Conservation (phyloP, 2,797 vertebrate genomes). For the Syngnathus acus region DNA sequence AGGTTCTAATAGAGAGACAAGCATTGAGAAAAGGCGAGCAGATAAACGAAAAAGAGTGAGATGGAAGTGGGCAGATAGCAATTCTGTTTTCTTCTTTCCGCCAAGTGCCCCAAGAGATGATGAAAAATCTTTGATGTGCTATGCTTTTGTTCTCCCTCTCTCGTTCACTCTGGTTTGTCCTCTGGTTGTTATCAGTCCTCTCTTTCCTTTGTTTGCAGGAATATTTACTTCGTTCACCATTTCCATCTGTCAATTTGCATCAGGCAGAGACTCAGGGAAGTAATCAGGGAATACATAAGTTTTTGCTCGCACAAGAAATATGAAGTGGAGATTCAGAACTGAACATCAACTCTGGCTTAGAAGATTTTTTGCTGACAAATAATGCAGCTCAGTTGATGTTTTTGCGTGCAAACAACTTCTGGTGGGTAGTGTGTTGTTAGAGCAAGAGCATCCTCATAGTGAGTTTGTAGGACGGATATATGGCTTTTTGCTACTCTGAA, state of each 20-base stretch:
- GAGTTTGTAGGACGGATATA: slow-evolving; percentile 2
- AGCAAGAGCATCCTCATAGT: slow-evolving; percentile 5
- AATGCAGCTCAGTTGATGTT: slow-evolving; percentile 17
- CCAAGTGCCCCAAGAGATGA: slow-evolving; percentile 56
- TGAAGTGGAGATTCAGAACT: slow-evolving; percentile 16
- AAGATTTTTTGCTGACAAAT: slow-evolving; percentile 25
- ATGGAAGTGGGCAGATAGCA: slow-evolving; percentile 31
- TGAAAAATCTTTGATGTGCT: slow-evolving; percentile 61
- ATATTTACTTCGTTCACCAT: slow-evolving; percentile 56
- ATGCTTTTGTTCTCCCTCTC: slow-evolving; percentile 36
- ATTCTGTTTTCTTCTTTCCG: slow-evolving; percentile 53
- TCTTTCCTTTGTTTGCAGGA: slow-evolving; percentile 44
- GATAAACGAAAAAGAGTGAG: slow-evolving; percentile 25
- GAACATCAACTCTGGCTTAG: slow-evolving; percentile 39
- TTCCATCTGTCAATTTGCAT: slow-evolving; percentile 60
- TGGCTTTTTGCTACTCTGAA: not conserved
- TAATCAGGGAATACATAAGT: slow-evolving; percentile 43
- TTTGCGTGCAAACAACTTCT: slow-evolving; percentile 11
- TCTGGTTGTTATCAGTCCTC: slow-evolving; percentile 45
- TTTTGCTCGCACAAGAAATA: slow-evolving; percentile 34
- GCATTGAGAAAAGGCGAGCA: slow-evolving; percentile 31
- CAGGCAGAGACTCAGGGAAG: slow-evolving; percentile 31
- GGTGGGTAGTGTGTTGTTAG: slow-evolving; percentile 12
- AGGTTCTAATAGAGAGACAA: slow-evolving; percentile 42
- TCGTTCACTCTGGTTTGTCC: slow-evolving; percentile 33